Conservation (phyloP, 2,888 invertebrate genomes). For the Tenthredo mesomela region DNA sequence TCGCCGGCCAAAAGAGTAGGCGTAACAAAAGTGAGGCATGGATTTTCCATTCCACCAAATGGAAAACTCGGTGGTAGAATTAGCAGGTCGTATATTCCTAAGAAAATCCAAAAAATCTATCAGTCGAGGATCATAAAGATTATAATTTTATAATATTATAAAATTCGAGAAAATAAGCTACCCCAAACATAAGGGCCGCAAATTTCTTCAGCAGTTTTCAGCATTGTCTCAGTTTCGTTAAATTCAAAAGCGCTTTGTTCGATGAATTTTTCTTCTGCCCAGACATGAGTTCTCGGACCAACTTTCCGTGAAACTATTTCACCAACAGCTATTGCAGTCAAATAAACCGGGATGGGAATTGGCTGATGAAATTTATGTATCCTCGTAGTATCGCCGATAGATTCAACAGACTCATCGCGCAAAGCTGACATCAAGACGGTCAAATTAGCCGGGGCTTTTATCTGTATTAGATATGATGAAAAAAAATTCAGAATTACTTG, state of each 20-base stretch:
- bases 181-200: conserved; percentile 96
- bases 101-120: conserved; percentile 46
- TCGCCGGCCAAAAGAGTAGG: conserved; percentile 97
- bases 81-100: conserved; percentile 88
- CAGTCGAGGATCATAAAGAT: not conserved
- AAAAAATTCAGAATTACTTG: not conserved
- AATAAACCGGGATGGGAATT: conserved; percentile 93
- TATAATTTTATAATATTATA: not conserved
- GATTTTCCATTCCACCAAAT: conserved; percentile 99
- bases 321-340: conserved; percentile 94
- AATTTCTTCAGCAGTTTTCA: conserved; percentile 89
- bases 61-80: conserved; percentile 97
- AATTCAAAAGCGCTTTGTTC: conserved; percentile 94
- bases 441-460: conserved; percentile 87
- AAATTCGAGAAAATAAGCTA: conserved; percentile 50
- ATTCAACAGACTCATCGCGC: conserved; percentile 78
- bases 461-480: conserved; percentile 72
- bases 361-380: conserved; percentile 85
- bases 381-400: conserved; percentile 76
- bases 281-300: conserved; percentile 91
- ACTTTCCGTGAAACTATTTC: conserved; percentile 87
- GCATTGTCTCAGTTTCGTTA: conserved; percentile 90
- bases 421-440: conserved; percentile 95
- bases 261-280: conserved; percentile 93
- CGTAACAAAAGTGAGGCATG: conserved; percentile 96